These are phyloP conservation scores for Mylabris phalerata DNA, from an alignment of 1,140 invertebrate species.

Conservation along the genomic window DNA sequence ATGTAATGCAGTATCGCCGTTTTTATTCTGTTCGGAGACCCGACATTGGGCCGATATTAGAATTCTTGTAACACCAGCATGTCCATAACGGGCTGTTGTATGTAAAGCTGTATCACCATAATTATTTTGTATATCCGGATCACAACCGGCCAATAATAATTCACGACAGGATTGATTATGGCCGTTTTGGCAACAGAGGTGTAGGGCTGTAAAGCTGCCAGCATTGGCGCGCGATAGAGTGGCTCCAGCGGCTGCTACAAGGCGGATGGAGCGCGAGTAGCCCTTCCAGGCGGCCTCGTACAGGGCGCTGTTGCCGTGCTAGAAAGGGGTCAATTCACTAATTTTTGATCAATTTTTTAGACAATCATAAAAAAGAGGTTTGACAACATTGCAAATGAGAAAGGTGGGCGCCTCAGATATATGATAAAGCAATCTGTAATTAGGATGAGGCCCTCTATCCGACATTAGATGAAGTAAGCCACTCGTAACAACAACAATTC, in stretches of 20 bases:
- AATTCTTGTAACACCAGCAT: slow-evolving; percentile 91
- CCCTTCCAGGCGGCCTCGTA: slow-evolving; percentile 95
- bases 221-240: slow-evolving; percentile 72
- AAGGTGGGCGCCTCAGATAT: too few species aligned
- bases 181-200: slow-evolving; percentile 91
- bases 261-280: slow-evolving; percentile 75
- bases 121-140: slow-evolving; percentile 86
- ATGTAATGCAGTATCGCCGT: slow-evolving; percentile 90
- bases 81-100: slow-evolving; percentile 89
- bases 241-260: slow-evolving; percentile 64
- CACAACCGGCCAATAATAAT: slow-evolving; percentile 76
- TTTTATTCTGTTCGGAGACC: slow-evolving; percentile 89
- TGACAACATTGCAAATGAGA: too few species aligned
- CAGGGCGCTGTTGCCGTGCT: slow-evolving; percentile 89
- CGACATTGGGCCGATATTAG: slow-evolving; percentile 83
- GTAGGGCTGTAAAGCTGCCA: slow-evolving; percentile 86
- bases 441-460: too few species aligned
- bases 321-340: too few species aligned
- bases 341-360: too few species aligned
- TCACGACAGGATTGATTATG: slow-evolving; percentile 93
- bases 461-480: too few species aligned
- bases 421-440: too few species aligned
- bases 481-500: too few species aligned
- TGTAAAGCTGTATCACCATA: slow-evolving; percentile 95
- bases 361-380: too few species aligned